Base-by-base conservation (phyloP, 2,888 invertebrate species). In the Amblyteles armatorius region DNA sequence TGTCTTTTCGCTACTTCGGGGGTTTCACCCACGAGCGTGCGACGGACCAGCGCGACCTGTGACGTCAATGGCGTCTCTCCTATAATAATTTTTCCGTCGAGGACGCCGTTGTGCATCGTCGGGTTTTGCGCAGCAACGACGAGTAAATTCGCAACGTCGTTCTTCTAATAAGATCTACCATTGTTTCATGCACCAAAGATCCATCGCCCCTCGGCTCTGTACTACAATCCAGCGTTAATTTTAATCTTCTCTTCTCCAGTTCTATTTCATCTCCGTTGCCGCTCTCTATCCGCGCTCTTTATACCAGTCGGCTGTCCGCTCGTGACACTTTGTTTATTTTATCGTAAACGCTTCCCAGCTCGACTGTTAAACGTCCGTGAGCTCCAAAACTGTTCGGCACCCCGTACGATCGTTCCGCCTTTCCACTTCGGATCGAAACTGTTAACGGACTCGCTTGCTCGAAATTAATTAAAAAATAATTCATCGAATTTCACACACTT, bases 251-350 rank as follows among this genome's bases (percentile, higher is more conserved):
- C 40, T 26, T 44, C 44, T 11, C 22, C 55, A 65, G 3, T 16
- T 67, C 67, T 76, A 16, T 36, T 65, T 65, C 65, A 1, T 36
- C 50, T 69, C 65, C 71, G 52, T 83, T 81, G 40, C 73, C 16
- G 29, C 63, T 22, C 40, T 9, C 36, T 22, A 36, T 36, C 36
- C 29, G 22, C 50, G 60, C 29, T 22, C 72, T 77, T 68, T 60
- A 67, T 82, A 68, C 60, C 79, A 74, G 50, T 44, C 78, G 36
- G 72, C 50, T 29, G 55, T 36, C 72, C 40, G 22, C 19, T 36
- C 76, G 79, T 82, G 82, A 85, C 82, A 82, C 60, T 79, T 50
- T 26, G 85, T 82, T 85, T 85, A 85, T 85, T 85, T 82, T 22
- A 79, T 82, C 82, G 72, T 44, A 72, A 50, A 33, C 68, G 67